Conservation (phyloP, 2,113 vertebrate species). For the Mustelus asterias region DNA sequence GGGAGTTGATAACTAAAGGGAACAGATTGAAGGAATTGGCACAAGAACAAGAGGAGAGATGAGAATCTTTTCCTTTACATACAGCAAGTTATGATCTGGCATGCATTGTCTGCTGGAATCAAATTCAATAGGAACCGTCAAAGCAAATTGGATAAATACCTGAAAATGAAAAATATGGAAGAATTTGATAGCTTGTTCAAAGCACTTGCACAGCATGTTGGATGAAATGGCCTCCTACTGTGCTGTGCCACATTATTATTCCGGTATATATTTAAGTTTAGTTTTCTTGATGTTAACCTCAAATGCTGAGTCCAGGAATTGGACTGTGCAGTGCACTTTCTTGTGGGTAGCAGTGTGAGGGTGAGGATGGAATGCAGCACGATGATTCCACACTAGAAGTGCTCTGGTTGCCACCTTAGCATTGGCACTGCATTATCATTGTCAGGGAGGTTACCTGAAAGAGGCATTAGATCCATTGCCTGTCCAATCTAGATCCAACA, state of each 20-base stretch:
- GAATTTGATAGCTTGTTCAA: background rate
- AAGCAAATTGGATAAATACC: background rate
- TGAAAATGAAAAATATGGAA: background rate
- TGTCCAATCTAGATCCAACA: background rate
- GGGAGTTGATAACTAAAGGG: background rate
- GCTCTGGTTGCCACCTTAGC: background rate
- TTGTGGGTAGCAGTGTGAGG: background rate
- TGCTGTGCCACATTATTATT: background rate
- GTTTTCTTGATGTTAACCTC: background rate
- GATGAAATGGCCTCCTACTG: background rate
- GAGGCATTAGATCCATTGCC: background rate
- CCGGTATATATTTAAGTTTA: background rate
- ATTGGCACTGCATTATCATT: background rate
- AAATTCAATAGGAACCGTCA: background rate
- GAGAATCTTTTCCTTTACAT: background rate
- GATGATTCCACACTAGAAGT: background rate
- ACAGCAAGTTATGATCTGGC: background rate
- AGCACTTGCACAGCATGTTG: background rate
- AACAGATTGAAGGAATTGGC: background rate
- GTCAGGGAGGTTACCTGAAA: background rate
- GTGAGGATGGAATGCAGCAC: background rate
- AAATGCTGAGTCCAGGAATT: background rate
- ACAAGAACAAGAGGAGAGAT: background rate
- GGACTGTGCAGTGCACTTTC: background rate
- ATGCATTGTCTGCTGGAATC: background rate